phyloP scores from a whole-genome alignment of 1,140 invertebrate genomes.

The Drosophila sechellia region DNA sequence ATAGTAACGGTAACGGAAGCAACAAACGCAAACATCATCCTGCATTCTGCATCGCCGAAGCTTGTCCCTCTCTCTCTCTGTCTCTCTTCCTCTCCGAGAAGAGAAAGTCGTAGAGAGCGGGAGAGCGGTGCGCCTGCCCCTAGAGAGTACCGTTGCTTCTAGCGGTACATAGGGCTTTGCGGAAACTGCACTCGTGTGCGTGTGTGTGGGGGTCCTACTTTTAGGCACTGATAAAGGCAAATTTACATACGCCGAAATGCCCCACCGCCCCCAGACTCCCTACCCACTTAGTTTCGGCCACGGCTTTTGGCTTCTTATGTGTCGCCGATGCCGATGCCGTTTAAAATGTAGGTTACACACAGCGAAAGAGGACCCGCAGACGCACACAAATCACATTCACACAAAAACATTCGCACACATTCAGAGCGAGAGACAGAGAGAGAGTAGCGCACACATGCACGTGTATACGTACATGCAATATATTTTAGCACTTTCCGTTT shows the following conservation, averaged over 20 bases:
- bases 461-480: constrained; percentile 48
- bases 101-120: background rate
- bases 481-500: constrained; percentile 41
- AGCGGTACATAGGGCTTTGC: constrained; percentile 60
- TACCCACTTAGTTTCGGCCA: constrained; percentile 58
- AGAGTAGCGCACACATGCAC: constrained; percentile 33
- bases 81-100: constrained; percentile 9
- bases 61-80: constrained; percentile 22
- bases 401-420: constrained; percentile 13
- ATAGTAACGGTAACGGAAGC: constrained; percentile 57
- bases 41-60: constrained; percentile 44
- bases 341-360: constrained; percentile 81
- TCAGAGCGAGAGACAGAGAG: background rate
- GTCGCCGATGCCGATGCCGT: constrained; percentile 53
- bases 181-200: constrained; percentile 41
- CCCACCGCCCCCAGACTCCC: constrained; percentile 1
- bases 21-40: constrained; percentile 49
- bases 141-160: constrained; percentile 49
- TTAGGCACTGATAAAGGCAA: constrained; percentile 72
- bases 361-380: constrained; percentile 22
- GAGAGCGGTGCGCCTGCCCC: constrained; percentile 58
- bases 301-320: constrained; percentile 67
- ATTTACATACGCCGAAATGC: constrained; percentile 61
- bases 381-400: constrained; percentile 33
- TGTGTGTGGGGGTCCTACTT: constrained; percentile 44